Percentiles rank a stretch among this genome's conserved stretches.
These are phyloP conservation scores for Salticus scenicus DNA, from an alignment of 2,888 invertebrate species.

Conservation along the genomic window DNA sequence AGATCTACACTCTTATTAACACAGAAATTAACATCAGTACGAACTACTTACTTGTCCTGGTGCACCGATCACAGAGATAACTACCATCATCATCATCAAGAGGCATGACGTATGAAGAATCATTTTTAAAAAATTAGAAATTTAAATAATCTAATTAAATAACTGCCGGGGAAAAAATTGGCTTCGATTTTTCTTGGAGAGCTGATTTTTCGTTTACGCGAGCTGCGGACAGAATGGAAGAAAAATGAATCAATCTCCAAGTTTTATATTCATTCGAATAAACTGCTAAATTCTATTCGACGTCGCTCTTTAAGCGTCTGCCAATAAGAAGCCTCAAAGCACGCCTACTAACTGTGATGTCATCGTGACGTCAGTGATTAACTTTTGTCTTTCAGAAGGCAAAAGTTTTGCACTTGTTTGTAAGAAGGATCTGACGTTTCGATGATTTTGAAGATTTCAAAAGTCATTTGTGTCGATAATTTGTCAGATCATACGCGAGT, in stretches of 20 bases:
- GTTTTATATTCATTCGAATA: neutral
- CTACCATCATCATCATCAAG: neutral
- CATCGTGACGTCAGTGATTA: neutral
- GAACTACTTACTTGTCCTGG: neutral
- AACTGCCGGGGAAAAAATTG: too few species aligned
- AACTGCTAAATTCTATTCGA: neutral
- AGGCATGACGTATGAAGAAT: neutral
- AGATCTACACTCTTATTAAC: too few species aligned
- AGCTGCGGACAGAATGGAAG: neutral
- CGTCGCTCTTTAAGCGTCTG: neutral
- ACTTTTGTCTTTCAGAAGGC: neutral
- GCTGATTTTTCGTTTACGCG: neutral
- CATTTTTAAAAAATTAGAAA: neutral
- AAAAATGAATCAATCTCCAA: neutral
- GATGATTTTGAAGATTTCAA: neutral
- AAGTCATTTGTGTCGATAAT: conserved; percentile 5
- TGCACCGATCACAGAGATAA: neutral
- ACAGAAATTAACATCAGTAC: too few species aligned
- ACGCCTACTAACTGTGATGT: too few species aligned
- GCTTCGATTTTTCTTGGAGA: neutral
- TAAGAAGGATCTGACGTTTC: neutral
- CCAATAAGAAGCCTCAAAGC: neutral
- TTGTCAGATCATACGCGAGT: neutral
- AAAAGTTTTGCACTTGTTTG: neutral
- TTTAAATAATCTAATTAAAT: neutral